Base-by-base conservation (phyloP, 2,888 invertebrate species). In the Macaria notata region DNA sequence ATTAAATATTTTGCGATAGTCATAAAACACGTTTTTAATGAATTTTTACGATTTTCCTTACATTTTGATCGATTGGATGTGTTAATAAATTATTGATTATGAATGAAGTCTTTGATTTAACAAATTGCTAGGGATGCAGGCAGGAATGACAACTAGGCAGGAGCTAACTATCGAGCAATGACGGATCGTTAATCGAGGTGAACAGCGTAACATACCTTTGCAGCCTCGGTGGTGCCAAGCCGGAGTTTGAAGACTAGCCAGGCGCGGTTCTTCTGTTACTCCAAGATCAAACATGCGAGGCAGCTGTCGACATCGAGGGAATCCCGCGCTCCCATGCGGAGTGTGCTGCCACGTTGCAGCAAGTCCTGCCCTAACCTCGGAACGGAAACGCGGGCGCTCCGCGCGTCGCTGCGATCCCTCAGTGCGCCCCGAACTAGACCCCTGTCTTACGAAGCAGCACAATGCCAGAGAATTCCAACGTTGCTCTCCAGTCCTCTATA, bases 171-270 rank as follows among this genome's bases (percentile, higher is more conserved):
- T 36, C 33, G 33, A 36, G 33, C 33, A 59, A 62, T 63, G 56
- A 63, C 67, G 64, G 69, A 72, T 56, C 64, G 70, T 74, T 76
- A 75, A 77, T 80, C 65, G 72, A 78, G 80, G 80, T 83, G 77
- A 84, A 85, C 70, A 85, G 81, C 78, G 70, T 82, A 72, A 73
- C 73, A 72, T 82, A 81, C 78, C 76, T 86, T 88, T 88, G 70
- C 88, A 88, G 88, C 83, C 68, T 63, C 74, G 69, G 79, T 79
- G 73, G 76, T 69, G 68, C 68, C 72, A 66, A 67, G 73, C 66
- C 76, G 79, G 73, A 75, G 77, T 63, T 64, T 68, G 76, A 77
- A 66, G 75, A 68, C 71, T 72, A 63, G 62, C 71, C 71, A 65
- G 65, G 49, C 65, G 59, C 71, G 66, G 68, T 65, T 56, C 57